Base-by-base conservation (phyloP, 2,113 vertebrate genomes). In the Petaurus breviceps region DNA sequence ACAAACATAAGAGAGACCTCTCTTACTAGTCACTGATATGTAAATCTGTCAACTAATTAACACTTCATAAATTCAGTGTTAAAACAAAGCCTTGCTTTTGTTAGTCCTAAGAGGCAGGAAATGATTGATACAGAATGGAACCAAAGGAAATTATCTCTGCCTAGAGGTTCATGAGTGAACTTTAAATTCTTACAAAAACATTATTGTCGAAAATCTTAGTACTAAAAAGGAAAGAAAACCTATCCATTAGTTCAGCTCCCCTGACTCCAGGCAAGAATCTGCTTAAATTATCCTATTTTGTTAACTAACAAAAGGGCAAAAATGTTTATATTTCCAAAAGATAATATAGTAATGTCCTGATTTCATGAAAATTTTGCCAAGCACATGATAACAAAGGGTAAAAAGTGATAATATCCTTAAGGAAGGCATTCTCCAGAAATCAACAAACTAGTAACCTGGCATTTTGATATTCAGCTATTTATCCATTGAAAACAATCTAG, bases 31-130 rank as follows among this genome's bases (percentile, higher is more conserved):
- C 11, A 54, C 28, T 28, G 49, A 95, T 2, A 43, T 10, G 90
- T 26, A 91, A 37, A 92, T 37, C 6, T 94, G 50, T 1, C 24
- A 93, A 95, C 28, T 94, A 95, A 91, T 90, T 51, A 96, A 50
- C 90, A 90, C 90, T 90, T 90, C 46, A 47, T 51, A 90, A 90
- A 90, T 90, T 22, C 46, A 28, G 24, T 50, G 90, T 90, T 90
- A 90, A 49, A 90, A 49, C 28, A 52, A 91, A 92, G 91, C 19
- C 91, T 14, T 54, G 31, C n/a, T 92, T 92, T 55, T 92, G 91
- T 52, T 52, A 55, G 53, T 47, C 52, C n/a, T 47, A 92, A 55
- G 52, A 92, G 53, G 43, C 25, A n/a, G n/a, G 22, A 47, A 53
- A 11, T 51, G 68, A 84, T 84, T 50, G 90, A 50, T 90, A 57